These are phyloP conservation scores for Apamea anceps DNA, from an alignment of 2,888 invertebrate genomes.

Conservation along the genomic window DNA sequence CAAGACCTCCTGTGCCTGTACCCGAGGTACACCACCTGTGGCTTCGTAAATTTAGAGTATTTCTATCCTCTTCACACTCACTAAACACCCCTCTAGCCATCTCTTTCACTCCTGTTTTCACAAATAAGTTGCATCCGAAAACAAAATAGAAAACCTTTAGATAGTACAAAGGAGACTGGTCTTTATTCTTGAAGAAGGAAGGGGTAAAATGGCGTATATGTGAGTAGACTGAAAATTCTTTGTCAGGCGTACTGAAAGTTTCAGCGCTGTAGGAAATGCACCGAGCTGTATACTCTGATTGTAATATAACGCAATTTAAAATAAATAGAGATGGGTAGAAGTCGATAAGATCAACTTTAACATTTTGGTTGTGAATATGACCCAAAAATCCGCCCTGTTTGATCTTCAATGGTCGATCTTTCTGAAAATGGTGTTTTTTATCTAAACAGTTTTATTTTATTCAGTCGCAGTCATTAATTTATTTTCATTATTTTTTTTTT, in stretches of 20 bases:
- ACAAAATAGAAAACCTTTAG: slow-evolving; percentile 87
- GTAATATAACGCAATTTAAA: slow-evolving; percentile 89
- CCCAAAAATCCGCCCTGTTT: background rate
- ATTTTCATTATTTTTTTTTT: too few relatives aligned
- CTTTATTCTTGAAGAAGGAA: slow-evolving; percentile 65
- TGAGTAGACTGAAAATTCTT: slow-evolving; percentile 76
- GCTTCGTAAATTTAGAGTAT: slow-evolving; percentile 90
- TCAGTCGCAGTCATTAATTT: background rate
- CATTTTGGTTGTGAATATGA: background rate
- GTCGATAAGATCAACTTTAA: slow-evolving; percentile 51
- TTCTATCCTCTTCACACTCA: slow-evolving; percentile 76
- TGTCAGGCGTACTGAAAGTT: slow-evolving; percentile 84
- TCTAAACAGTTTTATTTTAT: too few relatives aligned
- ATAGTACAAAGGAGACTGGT: slow-evolving; percentile 67
- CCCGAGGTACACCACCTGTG: slow-evolving; percentile 89
- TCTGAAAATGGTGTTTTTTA: too few relatives aligned
- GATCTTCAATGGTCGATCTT: background rate
- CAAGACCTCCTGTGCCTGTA: slow-evolving; percentile 78
- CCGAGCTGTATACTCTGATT: slow-evolving; percentile 86
- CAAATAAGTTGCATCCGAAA: slow-evolving; percentile 90
- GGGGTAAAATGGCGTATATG: slow-evolving; percentile 67
- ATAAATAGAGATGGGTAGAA: slow-evolving; percentile 80
- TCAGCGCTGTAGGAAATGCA: slow-evolving; percentile 84
- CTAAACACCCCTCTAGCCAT: slow-evolving; percentile 66
- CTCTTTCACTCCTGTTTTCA: slow-evolving; percentile 87